Evolutionary conservation across 1,140 invertebrate genomes (phyloP), one percentile per base, ranked within the genome.

Genomic region (Lepidurus apus): DNA sequence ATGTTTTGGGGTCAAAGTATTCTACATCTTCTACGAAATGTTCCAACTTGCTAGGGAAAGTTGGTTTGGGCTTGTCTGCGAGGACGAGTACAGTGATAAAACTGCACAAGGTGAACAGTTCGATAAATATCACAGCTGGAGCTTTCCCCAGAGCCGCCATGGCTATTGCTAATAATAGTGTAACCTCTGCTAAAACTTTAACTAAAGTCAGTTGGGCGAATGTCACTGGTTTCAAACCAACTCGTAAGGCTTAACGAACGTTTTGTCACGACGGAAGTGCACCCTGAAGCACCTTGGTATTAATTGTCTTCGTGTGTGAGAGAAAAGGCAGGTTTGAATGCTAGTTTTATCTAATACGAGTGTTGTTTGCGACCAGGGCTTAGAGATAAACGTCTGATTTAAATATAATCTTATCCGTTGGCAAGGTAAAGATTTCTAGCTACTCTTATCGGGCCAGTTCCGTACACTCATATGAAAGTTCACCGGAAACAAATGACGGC

Each of bases 341-440:
- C 53, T 65, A 65, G 53, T 65, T 65, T 65, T 65, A 65, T 65
- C 53, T 65, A 65, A 65, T 21, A 21, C 21, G 13, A 65, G 53
- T 21, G 53, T 65, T 65, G 53, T 65, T 65, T 65, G 21, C n/a
- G 8, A 65, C 9, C 13, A 9, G 13, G 21, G 13, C 53, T 65
- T 7, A 65, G n/a, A 65, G 53, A 65, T 65, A 65, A 34, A 65
- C 21, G 53, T 17, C 53, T 65, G 53, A 65, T 65, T 65, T 65
- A 17, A 65, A 21, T 65, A 13, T 8, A n/a, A 65, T 65, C 53
- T 65, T 65, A 65, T 65, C 53, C 53, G 53, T 65, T 65, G 53
- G 13, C 53, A 65, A 65, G 53, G 53, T 65, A 65, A 21, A 17
- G 53, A 65, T 65, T 65, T 65, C 53, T 65, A 65, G 53, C 53